Conservation (phyloP, 2,888 invertebrate genomes). For the Diplolepis rosae region DNA sequence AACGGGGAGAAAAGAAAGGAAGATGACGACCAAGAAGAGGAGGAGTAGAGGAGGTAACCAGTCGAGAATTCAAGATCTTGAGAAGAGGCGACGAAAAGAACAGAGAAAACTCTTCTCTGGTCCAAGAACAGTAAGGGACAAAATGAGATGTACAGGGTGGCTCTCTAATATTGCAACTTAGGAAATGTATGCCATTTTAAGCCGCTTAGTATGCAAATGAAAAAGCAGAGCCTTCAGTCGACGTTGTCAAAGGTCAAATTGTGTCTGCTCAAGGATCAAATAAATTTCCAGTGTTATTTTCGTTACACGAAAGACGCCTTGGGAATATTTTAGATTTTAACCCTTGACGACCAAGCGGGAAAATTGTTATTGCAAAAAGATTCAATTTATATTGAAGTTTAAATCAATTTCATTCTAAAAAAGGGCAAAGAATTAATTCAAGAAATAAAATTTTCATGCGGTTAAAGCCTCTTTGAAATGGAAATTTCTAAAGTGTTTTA, state of each 20-base stretch:
- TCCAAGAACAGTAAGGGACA: not conserved
- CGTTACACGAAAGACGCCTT: not conserved
- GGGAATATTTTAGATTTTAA: not conserved
- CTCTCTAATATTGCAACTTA: slow-evolving; percentile 10
- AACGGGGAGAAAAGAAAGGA: slow-evolving; percentile 13
- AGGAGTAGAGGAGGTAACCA: slow-evolving; percentile 23
- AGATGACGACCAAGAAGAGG: slow-evolving; percentile 14
- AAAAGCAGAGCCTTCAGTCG: slow-evolving; percentile 14
- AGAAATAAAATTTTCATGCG: not conserved
- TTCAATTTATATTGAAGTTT: not conserved
- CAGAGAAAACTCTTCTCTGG: not conserved
- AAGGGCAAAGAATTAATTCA: not conserved
- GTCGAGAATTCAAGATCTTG: slow-evolving; percentile 5
- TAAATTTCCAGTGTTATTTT: slow-evolving; percentile 22
- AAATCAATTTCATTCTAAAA: slow-evolving; percentile 4
- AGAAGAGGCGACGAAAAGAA: slow-evolving; percentile 10
- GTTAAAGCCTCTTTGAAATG: slow-evolving; percentile 39
- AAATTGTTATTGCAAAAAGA: not conserved
- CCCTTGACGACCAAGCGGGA: not conserved
- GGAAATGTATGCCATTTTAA: slow-evolving; percentile 14
- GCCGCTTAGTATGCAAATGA: slow-evolving; percentile 28
- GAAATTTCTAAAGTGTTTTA: too few relatives aligned
- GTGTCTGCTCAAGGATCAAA: slow-evolving; percentile 15
- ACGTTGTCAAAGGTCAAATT: slow-evolving; percentile 23
- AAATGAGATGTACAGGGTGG: not conserved